Evolutionary conservation across 2,888 invertebrate species (phyloP).

Genomic region (Troilus luridus): DNA sequence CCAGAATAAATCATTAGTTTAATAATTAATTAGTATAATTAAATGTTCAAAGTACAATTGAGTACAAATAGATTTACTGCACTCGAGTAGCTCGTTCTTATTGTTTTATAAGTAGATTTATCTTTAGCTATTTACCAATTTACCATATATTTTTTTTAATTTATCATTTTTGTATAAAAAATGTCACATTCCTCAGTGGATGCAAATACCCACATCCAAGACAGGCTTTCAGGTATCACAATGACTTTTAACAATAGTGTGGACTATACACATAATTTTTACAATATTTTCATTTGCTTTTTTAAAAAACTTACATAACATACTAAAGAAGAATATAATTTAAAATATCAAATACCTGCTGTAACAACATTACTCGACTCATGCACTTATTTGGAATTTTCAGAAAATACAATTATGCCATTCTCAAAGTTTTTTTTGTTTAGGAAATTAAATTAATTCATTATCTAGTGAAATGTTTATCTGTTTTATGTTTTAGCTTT

Average conservation of each 20-base stretch:
- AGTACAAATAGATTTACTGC: slow-evolving; percentile 4
- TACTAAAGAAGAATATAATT: slow-evolving; percentile 30
- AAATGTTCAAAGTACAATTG: not conserved
- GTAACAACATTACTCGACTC: slow-evolving; percentile 35
- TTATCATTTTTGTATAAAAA: not conserved
- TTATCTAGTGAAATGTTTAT: too few relatives aligned
- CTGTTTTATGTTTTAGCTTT: too few relatives aligned
- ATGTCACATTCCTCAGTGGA: not conserved
- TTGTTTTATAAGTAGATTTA: not conserved
- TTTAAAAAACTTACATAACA: slow-evolving; percentile 24
- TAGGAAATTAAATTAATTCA: not conserved
- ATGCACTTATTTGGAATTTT: not conserved
- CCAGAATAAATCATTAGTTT: not conserved
- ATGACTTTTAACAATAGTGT: slow-evolving; percentile 15
- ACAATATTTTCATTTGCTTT: slow-evolving; percentile 9
- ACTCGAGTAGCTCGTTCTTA: slow-evolving; percentile 3
- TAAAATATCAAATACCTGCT: slow-evolving; percentile 19
- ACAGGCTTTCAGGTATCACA: not conserved
- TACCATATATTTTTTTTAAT: slow-evolving; percentile 11
- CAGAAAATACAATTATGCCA: not conserved
- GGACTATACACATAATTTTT: slow-evolving; percentile 29
- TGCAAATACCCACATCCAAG: not conserved
- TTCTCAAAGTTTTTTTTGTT: slow-evolving; percentile 9
- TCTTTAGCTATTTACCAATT: not conserved
- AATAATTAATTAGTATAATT: not conserved